These are phyloP conservation scores for Macrosoma leucophasiata DNA, from an alignment of 2,888 invertebrate species.

Conservation along the genomic window DNA sequence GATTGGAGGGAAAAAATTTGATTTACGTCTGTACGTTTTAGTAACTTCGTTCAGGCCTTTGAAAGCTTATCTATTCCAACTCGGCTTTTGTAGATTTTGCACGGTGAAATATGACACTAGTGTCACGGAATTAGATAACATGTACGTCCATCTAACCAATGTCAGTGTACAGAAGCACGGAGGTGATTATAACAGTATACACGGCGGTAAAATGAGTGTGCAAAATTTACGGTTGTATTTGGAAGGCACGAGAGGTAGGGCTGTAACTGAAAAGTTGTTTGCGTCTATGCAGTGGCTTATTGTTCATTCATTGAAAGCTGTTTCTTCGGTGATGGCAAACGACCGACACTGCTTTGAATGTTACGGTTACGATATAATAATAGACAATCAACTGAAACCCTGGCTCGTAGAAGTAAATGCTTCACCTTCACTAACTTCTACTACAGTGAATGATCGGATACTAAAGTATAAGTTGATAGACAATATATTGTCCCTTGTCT, in stretches of 20 bases:
- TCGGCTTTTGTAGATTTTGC: constrained; percentile 97
- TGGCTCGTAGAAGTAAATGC: constrained; percentile 97
- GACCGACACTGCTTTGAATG: constrained; percentile 96
- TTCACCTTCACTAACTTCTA: constrained; percentile 95
- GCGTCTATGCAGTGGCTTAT: constrained; percentile 93
- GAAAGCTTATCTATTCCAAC: constrained; percentile 93
- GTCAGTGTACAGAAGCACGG: too few relatives aligned
- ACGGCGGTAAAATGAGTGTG: constrained; percentile 97
- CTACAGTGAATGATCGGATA: constrained; percentile 95
- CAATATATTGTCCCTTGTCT: constrained; percentile 92
- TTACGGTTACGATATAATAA: constrained; percentile 97
- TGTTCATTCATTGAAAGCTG: constrained; percentile 94
- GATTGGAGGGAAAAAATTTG: constrained; percentile 98
- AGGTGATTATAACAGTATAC: constrained; percentile 94
- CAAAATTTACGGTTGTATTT: constrained; percentile 93
- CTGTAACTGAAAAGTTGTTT: constrained; percentile 91
- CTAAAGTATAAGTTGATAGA: constrained; percentile 96
- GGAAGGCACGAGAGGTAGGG: constrained; percentile 93
- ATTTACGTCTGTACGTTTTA: constrained; percentile 92
- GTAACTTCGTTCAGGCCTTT: constrained; percentile 95
- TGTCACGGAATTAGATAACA: constrained; percentile 91
- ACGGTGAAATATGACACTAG: constrained; percentile 96
- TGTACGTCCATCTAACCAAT: constrained; percentile 97
- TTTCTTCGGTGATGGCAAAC: constrained; percentile 94
- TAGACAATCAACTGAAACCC: constrained; percentile 94